Base-by-base conservation (phyloP, 1,140 invertebrate genomes). In the Drosophila malerkotliana region DNA sequence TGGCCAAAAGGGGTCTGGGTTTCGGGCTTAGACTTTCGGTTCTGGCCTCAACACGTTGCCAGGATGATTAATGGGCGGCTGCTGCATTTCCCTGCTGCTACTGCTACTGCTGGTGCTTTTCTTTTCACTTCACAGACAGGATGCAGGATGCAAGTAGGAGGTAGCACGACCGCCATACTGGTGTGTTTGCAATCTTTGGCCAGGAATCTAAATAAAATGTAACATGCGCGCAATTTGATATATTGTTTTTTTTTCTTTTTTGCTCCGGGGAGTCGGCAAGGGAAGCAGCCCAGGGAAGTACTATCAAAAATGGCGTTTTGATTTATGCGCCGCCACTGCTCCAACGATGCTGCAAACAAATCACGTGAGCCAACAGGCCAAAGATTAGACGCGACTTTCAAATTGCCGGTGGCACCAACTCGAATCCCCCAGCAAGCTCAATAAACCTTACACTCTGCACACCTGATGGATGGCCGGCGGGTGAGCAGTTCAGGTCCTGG, bases 171-270 rank as follows among this genome's bases (percentile, higher is more conserved):
- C 34, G 34, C 34, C 34, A 37, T n/a, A 10, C 48, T 7, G 21
- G 28, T 28, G 28, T 28, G 14, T 41, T 32, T 45, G 51, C 60
- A 77, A 85, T 85, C 72, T 80, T 73, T 62, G 41, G 61, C 72
- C 61, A 67, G 75, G 71, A 69, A 84, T 84, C 80, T 80, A 84
- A 84, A 85, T 84, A 84, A 84, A 84, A 84, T 84, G 80, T 84
- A 63, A 68, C 75, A 82, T 74, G 79, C 68, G 45, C 69, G 79
- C 44, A 71, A 77, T 84, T 85, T 83, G 81, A 83, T 80, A 83
- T 83, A 83, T 83, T 79, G 77, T 79, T 63, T 64, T 28, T 41
- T 32, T 32, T 32, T 34, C 8, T 18, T 18, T 18, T 1, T 18
- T 18, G 1, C 18, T 18, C 3, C 26, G n/a, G 21, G 12, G 58